Evolutionary conservation across 2,888 invertebrate genomes (phyloP).

Genomic region (Oxyteleia sp.): DNA sequence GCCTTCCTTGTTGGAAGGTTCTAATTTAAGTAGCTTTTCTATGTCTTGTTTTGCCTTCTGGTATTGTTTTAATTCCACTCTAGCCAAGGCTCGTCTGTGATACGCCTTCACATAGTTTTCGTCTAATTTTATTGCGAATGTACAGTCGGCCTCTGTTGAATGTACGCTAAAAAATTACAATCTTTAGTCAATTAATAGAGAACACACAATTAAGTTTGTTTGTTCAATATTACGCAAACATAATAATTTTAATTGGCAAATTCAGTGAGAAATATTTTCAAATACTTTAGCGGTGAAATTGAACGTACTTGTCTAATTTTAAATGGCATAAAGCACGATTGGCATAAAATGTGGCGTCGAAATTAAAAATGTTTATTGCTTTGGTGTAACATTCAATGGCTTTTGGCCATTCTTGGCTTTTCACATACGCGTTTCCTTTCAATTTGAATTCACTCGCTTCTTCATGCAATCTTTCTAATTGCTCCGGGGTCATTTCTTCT

Average conservation of each 20-base stretch:
- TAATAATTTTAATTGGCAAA: conserved; percentile 54
- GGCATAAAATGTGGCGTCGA: conserved; percentile 94
- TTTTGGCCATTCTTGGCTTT: conserved; percentile 93
- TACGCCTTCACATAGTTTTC: conserved; percentile 83
- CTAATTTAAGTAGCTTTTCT: conserved; percentile 91
- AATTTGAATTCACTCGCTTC: conserved; percentile 92
- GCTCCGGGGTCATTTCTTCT: conserved; percentile 89
- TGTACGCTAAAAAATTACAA: conserved; percentile 88
- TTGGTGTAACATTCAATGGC: conserved; percentile 95
- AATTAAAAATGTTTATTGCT: conserved; percentile 94
- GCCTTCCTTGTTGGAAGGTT: conserved; percentile 93
- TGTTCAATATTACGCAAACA: conserved; percentile 67
- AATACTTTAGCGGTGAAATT: not conserved
- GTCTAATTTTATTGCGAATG: conserved; percentile 93
- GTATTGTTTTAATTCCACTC: conserved; percentile 91
- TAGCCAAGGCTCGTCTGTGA: conserved; percentile 93
- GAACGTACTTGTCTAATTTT: conserved; percentile 92
- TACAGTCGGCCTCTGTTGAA: conserved; percentile 94
- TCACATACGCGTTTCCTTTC: conserved; percentile 94
- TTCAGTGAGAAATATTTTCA: not conserved
- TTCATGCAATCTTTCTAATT: conserved; percentile 88
- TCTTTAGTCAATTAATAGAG: conserved; percentile 1
- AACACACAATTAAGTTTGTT: not conserved
- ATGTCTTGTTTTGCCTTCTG: conserved; percentile 92
- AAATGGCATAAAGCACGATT: conserved; percentile 96